Base-by-base conservation (phyloP, 2,888 invertebrate species). In the Netelia virgata region DNA sequence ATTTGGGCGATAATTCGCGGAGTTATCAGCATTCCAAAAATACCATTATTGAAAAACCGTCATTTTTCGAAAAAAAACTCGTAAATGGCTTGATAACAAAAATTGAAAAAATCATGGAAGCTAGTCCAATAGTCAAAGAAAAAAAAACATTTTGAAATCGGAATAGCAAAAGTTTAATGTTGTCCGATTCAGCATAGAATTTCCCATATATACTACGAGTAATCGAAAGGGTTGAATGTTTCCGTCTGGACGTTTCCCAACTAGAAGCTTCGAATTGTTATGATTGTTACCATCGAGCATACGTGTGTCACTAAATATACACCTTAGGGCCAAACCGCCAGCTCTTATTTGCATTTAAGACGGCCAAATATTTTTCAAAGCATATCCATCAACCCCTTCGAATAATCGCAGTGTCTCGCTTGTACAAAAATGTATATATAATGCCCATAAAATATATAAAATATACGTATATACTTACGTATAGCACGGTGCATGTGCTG, bases 361-460 rank as follows among this genome's bases (percentile, higher is more conserved):
- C 76, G 69, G 74, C 50, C 10, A 81, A 84, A 81, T 77, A 77
- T 81, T 73, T 77, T 84, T 63, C 23, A 59, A 81, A 78, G 63
- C 64, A 50, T 64, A 75, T 81, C 77, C 59, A 36, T 70, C 63
- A 78, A 70, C 55, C 76, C 68, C 70, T 23, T 1, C 36, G 47
- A 50, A 69, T 16, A 69, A 18, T 53, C 61, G 61, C n/a, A 5
- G 5, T 50, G 28, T 41, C n/a, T 47, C 28, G 23, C 68, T 69
- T 59, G 10, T 18, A 16, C 28, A 28, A 77, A 41, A 43, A 16
- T 57, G 47, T 36, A 14, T 47, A 64, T 50, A 10, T 28, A 28
- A 28, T 28, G 5, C 5, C 3, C 6, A 28, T 28, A 28, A 28
- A 28, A 28, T 28, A 28, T 28, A 28, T 5, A 77, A 41, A 43